Evolutionary conservation across 30 jellyfish, hydroid and myxozoan species (phyloP).

Genomic region (Pelagia noctiluca): DNA sequence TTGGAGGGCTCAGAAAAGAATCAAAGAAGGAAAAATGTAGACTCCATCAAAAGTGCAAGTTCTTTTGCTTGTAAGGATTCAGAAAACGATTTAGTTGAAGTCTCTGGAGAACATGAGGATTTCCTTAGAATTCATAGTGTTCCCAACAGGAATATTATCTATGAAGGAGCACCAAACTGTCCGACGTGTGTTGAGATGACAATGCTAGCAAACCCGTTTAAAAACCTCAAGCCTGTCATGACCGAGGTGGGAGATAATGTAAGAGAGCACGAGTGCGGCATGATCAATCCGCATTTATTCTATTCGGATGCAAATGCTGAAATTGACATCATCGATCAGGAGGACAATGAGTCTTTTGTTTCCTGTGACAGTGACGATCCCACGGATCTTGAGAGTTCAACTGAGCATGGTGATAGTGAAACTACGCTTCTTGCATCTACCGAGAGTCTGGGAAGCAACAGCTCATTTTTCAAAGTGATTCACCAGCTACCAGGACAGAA

Average conservation of each 20-base stretch:
- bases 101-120: conserved; percentile 5
- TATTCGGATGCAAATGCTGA: conserved; percentile 70
- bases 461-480: neutral
- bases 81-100: neutral
- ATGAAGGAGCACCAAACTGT: conserved; percentile 91
- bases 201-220: conserved; percentile 85
- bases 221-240: conserved; percentile 60
- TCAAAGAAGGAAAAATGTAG: neutral
- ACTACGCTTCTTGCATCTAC: conserved; percentile 87
- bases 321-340: conserved; percentile 5
- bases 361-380: conserved; percentile 73
- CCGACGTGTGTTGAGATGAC: conserved; percentile 99
- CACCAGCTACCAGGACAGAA: neutral
- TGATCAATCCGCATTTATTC: conserved; percentile 72
- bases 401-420: conserved; percentile 63
- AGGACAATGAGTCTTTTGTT: conserved; percentile 81
- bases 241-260: conserved; percentile 26
- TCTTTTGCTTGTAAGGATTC: neutral
- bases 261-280: conserved; percentile 94
- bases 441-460: conserved; percentile 65
- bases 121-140: conserved; percentile 63
- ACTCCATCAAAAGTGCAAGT: neutral
- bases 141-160: conserved; percentile 79
- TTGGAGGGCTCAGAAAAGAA: neutral
- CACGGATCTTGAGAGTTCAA: conserved; percentile 57